Conservation (phyloP, 2,113 vertebrate species). For the Phocoena sinus region DNA sequence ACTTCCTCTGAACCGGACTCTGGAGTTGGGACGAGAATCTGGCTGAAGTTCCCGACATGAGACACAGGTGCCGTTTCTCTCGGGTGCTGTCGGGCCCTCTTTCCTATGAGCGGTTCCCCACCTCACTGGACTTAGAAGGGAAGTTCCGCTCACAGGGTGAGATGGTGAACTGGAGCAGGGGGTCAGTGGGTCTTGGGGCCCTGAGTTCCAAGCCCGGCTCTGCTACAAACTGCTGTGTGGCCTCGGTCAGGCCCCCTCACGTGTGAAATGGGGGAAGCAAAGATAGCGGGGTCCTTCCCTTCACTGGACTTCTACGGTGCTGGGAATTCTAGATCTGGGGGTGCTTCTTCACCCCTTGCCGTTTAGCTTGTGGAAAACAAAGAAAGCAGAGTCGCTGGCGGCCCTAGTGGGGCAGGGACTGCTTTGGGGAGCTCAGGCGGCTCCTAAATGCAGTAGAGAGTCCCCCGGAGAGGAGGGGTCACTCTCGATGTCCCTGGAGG, state of each 20-base stretch:
- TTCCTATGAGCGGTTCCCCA: accelerated
- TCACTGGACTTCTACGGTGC: background rate
- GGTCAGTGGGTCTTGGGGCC: background rate
- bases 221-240: background rate
- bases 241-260: background rate
- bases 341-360: background rate
- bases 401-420: background rate
- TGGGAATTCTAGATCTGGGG: background rate
- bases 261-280: background rate
- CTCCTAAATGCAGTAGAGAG: background rate
- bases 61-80: background rate
- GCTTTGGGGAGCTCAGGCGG: background rate
- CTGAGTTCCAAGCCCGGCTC: background rate
- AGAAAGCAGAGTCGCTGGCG: background rate
- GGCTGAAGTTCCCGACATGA: background rate
- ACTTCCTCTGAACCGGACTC: background rate
- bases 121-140: background rate
- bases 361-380: background rate
- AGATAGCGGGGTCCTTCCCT: background rate
- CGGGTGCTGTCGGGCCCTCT: too few relatives aligned
- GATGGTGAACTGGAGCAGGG: background rate
- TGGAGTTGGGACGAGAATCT: background rate
- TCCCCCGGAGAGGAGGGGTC: background rate
- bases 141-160: background rate
- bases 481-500: background rate